Base-by-base conservation (phyloP, 2,888 invertebrate genomes). In the Drosophila lutescens region DNA sequence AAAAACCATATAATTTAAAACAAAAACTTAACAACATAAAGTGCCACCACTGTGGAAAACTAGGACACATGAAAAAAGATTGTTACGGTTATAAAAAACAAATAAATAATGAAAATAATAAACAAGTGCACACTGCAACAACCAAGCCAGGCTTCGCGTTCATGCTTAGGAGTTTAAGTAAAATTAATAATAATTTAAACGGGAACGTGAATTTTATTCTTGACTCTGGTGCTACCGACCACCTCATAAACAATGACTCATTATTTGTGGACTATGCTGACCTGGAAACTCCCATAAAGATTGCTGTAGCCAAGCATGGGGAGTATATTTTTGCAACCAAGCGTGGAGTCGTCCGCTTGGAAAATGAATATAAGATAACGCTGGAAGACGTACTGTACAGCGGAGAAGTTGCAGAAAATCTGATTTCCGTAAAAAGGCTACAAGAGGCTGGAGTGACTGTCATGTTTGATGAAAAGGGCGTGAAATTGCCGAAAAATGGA, bases 201-300 rank as follows among this genome's bases (percentile, higher is more conserved):
- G 44, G 13, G 23, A 44, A 44, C 13, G 26, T 46, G n/a, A 46
- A 46, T n/a, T 26, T 46, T 46, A 26, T 46, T 9, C 46, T 46
- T 46, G 10, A n/a, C 44, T 44, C 44, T 13, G 44, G 44, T 44
- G 20, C 44, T 13, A 44, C 20, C 12, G 20, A 23, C 13, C 20
- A 44, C 44, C 44, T 44, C 6, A 44, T 44, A 44, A 44, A 20
- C 23, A 23, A 44, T 44, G 23, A 13, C 23, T 2, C 44, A 12
- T 47, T 47, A 30, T 47, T 47, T 47, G 26, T 15, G 47, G 47
- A n/a, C 15, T 26, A 47, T 47, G 47, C 9, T 26, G 26, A 46
- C 10, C 26, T 46, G 26, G n/a, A 46, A 26, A 26, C 46, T 26
- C 26, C 46, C 20, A 26, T 47, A 30, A 47, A 47, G n/a, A 47